Base-by-base conservation (phyloP, 2,113 vertebrate genomes). In the Chlamydotis undulata region DNA sequence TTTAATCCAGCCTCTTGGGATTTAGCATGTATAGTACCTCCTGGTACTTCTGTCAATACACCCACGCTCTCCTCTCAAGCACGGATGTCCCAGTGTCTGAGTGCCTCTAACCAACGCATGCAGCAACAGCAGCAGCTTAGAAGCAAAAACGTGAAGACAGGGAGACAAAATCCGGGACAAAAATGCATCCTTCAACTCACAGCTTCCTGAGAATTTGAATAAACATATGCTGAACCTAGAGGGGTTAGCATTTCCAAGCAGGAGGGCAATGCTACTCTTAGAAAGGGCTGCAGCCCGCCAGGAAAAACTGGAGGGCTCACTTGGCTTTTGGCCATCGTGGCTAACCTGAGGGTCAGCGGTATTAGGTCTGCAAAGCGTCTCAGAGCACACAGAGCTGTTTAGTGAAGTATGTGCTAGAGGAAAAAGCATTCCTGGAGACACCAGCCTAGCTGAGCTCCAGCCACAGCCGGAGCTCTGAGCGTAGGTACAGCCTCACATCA, bases 11-110 rank as follows among this genome's bases (percentile, higher is more conserved):
- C 26, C 89, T 45, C 35, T 53, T 23, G 52, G 71, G 69, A 65
- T 69, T 86, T 19, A 67, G 78, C 52, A 69, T 16, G 35, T 24
- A 49, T 22, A 67, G 73, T 61, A 45, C 55, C 91, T 91, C 80
- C 83, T 39, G 63, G 49, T 84, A 29, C 43, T 79, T 94, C 84
- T 92, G 75, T 76, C 91, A 86, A 33, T 43, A 95, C 84, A 69
- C 93, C 92, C 93, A 95, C 93, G 35, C 41, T 43, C 37, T 90
- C 43, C 75, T 83, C 82, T 82, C 35, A 35, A 56, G 84, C 71
- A 75, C 0, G 60, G 94, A 80, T 86, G 89, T 71, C 79, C 81
- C 95, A 83, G 71, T 26, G 55, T 23, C 85, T 80, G 61, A 49
- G 29, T 12, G 37, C 45, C 59, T 92, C 89, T 67, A 90, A 91